These are phyloP conservation scores for Pimpla rufipes DNA, from an alignment of 2,888 invertebrate species.

Conservation along the genomic window DNA sequence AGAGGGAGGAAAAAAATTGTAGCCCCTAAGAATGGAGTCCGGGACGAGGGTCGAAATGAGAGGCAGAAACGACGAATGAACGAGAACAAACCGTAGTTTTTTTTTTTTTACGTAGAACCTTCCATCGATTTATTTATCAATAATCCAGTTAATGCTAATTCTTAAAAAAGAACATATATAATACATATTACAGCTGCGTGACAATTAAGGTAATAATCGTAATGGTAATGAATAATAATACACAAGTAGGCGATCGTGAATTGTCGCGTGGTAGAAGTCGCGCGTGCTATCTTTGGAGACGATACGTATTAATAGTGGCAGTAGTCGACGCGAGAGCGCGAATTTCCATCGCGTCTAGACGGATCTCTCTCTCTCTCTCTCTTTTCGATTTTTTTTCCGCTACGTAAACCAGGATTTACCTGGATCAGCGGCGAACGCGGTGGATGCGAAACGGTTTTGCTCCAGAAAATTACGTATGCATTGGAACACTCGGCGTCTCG, in stretches of 20 bases:
- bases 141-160: conserved; percentile 79
- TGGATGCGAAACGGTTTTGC: conserved; percentile 46
- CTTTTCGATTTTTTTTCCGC: not conserved
- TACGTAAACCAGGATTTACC: not conserved
- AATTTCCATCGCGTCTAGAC: conserved; percentile 11
- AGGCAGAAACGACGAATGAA: not conserved
- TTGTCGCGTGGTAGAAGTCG: conserved; percentile 10
- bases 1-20: not conserved
- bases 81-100: not conserved
- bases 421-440: conserved; percentile 16
- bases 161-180: conserved; percentile 83
- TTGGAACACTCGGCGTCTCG: conserved; percentile 43
- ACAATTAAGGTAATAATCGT: conserved; percentile 70
- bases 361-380: not conserved
- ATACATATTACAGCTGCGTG: conserved; percentile 82
- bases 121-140: conserved; percentile 79
- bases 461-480: conserved; percentile 52
- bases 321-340: conserved; percentile 21
- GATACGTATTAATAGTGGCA: conserved; percentile 7
- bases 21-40: conserved; percentile 31
- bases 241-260: conserved; percentile 39
- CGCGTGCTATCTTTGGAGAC: conserved; percentile 34
- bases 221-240: conserved; percentile 29
- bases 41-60: conserved; percentile 21
- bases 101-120: conserved; percentile 60